Conservation (phyloP, 1,140 invertebrate species). For the Listronotus bonariensis region DNA sequence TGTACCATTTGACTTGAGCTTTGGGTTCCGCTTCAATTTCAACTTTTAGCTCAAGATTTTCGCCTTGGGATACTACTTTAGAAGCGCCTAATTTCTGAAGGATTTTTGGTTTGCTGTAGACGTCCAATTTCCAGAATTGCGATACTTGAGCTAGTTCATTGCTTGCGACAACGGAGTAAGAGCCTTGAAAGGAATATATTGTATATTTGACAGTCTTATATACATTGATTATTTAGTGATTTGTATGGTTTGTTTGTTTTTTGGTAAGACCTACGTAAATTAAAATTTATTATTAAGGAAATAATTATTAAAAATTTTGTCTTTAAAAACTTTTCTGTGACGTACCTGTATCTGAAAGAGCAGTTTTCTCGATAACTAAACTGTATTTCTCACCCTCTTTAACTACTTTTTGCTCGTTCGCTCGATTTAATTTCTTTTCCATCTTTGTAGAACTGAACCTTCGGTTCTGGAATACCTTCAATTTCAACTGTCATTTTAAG, state of each 20-base stretch:
- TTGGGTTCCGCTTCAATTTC: constrained; percentile 83
- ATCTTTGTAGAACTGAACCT: constrained; percentile 85
- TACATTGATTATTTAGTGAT: too few relatives aligned
- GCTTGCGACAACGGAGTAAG: constrained; percentile 89
- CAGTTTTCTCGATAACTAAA: constrained; percentile 80
- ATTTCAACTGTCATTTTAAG: constrained; percentile 78
- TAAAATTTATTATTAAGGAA: too few relatives aligned
- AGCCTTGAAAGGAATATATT: constrained; percentile 63
- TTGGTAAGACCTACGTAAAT: too few relatives aligned
- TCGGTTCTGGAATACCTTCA: constrained; percentile 81
- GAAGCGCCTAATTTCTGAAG: constrained; percentile 69
- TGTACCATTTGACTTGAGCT: constrained; percentile 81
- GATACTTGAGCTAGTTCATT: constrained; percentile 89
- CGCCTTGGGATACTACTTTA: constrained; percentile 75
- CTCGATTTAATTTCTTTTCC: constrained; percentile 73
- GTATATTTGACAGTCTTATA: too few relatives aligned
- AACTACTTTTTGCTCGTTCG: constrained; percentile 70
- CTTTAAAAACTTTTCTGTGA: not conserved
- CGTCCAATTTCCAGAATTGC: constrained; percentile 79
- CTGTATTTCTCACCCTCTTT: constrained; percentile 71
- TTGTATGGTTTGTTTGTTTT: too few relatives aligned
- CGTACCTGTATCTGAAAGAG: constrained; percentile 80
- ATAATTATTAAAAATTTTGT: too few relatives aligned
- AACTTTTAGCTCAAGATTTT: constrained; percentile 78
- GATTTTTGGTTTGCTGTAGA: constrained; percentile 78